Percentiles rank a stretch among this genome's conserved stretches.
Evolutionary conservation across 2,797 vertebrate species (phyloP).

Genomic region (Psittacula derbiana): DNA sequence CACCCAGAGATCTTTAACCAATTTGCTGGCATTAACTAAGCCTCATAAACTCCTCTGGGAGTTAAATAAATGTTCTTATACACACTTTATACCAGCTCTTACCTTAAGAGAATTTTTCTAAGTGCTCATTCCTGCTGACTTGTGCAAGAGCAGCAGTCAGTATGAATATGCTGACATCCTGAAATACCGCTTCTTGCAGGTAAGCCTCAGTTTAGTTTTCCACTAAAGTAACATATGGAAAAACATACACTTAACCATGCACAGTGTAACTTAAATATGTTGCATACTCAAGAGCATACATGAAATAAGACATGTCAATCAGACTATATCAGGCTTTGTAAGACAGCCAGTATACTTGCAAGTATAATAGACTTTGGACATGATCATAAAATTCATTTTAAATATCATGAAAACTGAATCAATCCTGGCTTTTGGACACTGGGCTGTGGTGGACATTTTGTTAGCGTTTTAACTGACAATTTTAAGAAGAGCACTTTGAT

Average conservation of each 20-base stretch:
- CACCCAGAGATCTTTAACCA: neutral
- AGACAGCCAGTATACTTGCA: neutral
- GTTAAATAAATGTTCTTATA: neutral
- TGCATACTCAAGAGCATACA: neutral
- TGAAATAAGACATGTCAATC: neutral
- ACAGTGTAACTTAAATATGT: neutral
- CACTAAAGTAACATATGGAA: neutral
- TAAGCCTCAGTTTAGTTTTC: constrained; percentile 29
- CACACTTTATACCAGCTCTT: neutral
- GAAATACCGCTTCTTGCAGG: neutral
- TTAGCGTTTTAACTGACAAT: neutral
- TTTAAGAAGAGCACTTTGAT: neutral
- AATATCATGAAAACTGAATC: neutral
- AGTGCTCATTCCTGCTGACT: neutral
- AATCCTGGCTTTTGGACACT: neutral
- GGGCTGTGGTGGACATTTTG: neutral
- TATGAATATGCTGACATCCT: constrained; percentile 11
- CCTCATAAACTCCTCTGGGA: neutral
- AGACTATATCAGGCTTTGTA: neutral
- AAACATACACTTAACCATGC: neutral
- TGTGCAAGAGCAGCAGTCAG: neutral
- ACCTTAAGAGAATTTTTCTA: neutral
- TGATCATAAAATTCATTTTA: neutral
- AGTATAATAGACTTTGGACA: neutral
- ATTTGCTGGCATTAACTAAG: constrained; percentile 9